Evolutionary conservation across 2,797 vertebrate genomes (phyloP).

Genomic region (Pantherophis vulpinus): DNA sequence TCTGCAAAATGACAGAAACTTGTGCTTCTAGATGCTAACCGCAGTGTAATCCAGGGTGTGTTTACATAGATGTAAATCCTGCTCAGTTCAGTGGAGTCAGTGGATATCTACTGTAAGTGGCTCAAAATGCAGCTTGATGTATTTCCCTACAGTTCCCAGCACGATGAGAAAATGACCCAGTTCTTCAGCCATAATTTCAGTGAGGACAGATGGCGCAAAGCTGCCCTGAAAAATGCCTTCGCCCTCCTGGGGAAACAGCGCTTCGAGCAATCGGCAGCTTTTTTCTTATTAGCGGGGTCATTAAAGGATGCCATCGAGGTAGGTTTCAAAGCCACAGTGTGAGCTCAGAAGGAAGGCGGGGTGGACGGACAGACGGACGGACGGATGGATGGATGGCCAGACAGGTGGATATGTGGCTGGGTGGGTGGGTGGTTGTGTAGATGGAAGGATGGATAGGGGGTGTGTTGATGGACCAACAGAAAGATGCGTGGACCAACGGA

Average conservation of each 20-base stretch:
- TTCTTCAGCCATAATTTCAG: slow-evolving; percentile 98
- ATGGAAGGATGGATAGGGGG: neutral
- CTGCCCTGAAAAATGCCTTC: slow-evolving; percentile 97
- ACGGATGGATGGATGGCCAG: neutral
- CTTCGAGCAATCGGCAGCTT: slow-evolving; percentile 96
- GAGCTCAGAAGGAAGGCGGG: neutral
- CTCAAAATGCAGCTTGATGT: neutral
- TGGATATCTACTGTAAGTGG: neutral
- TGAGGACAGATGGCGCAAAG: slow-evolving; percentile 96
- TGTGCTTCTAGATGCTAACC: neutral
- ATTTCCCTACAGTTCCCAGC: slow-evolving; percentile 83
- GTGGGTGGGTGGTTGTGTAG: neutral
- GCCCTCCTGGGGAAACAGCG: slow-evolving; percentile 96
- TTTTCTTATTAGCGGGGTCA: slow-evolving; percentile 96
- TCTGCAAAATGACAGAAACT: neutral
- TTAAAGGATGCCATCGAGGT: slow-evolving; percentile 99
- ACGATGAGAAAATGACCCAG: slow-evolving; percentile 96
- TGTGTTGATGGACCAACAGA: too few species aligned
- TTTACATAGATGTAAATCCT: neutral
- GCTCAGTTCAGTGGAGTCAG: neutral
- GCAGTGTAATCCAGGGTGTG: neutral
- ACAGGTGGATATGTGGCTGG: neutral
- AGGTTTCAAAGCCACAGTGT: neutral
- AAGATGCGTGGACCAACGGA: neutral
- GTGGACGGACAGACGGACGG: neutral